phyloP scores from a whole-genome alignment of 2,888 invertebrate genomes.

The Dichetophora obliterata region DNA sequence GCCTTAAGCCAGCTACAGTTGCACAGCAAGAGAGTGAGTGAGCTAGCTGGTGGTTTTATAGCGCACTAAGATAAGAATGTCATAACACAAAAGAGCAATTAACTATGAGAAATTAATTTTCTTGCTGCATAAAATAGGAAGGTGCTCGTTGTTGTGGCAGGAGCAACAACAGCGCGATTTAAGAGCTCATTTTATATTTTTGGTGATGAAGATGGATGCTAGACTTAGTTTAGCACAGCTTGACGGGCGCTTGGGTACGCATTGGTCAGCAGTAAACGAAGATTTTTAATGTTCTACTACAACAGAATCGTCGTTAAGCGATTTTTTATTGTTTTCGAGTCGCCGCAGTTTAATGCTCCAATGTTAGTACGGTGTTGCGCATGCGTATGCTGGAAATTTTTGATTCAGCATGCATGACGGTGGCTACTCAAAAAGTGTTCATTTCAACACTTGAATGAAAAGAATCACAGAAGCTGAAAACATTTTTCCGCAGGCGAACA shows the following conservation, averaged over 20 bases:
- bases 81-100: slow-evolving; percentile 63
- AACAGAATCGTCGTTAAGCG: slow-evolving; percentile 30
- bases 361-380: not conserved
- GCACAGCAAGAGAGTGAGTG: not conserved
- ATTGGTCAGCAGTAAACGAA: not conserved
- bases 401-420: slow-evolving; percentile 25
- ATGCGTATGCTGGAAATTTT: not conserved
- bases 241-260: not conserved
- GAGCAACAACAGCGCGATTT: not conserved
- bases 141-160: not conserved
- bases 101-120: slow-evolving; percentile 56
- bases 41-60: slow-evolving; percentile 48
- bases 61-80: slow-evolving; percentile 58
- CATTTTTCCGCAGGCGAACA: slow-evolving; percentile 40
- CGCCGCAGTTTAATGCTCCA: slow-evolving; percentile 19
- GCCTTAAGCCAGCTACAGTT: not conserved
- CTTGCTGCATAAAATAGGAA: not conserved
- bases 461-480: slow-evolving; percentile 41
- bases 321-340: slow-evolving; percentile 29
- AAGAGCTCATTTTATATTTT: not conserved
- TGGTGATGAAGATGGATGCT: slow-evolving; percentile 13
- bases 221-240: not conserved
- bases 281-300: slow-evolving; percentile 11
- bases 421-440: slow-evolving; percentile 30
- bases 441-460: slow-evolving; percentile 12